These are phyloP conservation scores for Cephalopterus ornatus DNA, from an alignment of 2,113 vertebrate species.

Conservation along the genomic window DNA sequence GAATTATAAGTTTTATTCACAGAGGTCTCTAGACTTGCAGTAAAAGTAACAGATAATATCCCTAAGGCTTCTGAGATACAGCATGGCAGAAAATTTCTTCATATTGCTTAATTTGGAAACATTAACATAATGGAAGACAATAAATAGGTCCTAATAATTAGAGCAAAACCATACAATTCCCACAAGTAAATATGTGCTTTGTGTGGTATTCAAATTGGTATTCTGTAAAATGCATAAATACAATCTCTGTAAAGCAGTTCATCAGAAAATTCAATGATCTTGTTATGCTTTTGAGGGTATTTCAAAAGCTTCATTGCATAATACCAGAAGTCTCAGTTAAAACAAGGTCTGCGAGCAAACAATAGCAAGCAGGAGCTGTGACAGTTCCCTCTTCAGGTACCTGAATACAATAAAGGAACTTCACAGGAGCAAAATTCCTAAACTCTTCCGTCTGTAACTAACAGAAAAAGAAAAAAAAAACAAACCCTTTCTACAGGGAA, in stretches of 20 bases:
- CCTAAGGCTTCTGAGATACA: slow-evolving; percentile 33
- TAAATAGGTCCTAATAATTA: slow-evolving; percentile 73
- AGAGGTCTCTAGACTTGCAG: slow-evolving; percentile 9
- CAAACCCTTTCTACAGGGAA: neutral
- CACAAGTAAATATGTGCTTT: slow-evolving; percentile 62
- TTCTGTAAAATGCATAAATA: slow-evolving; percentile 65
- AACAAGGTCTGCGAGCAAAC: slow-evolving; percentile 2
- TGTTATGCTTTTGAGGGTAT: slow-evolving; percentile 42
- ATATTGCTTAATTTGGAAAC: slow-evolving; percentile 65
- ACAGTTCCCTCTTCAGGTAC: neutral
- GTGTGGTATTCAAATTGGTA: slow-evolving; percentile 58
- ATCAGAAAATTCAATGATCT: slow-evolving; percentile 63
- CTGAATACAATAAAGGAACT: neutral
- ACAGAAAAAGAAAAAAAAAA: neutral
- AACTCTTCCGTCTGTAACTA: neutral
- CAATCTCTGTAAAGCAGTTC: slow-evolving; percentile 49
- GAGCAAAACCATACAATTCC: slow-evolving; percentile 59
- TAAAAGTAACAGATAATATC: slow-evolving; percentile 44
- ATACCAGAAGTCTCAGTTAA: slow-evolving; percentile 5
- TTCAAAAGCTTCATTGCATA: slow-evolving; percentile 49
- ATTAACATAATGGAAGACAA: slow-evolving; percentile 70
- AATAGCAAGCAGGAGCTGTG: neutral
- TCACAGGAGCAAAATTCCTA: neutral
- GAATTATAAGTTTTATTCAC: slow-evolving; percentile 41
- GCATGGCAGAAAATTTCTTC: slow-evolving; percentile 51